Percentiles rank a stretch among this genome's conserved stretches.
These are phyloP conservation scores for Molothrus ater DNA, from an alignment of 2,797 vertebrate genomes.

Conservation along the genomic window DNA sequence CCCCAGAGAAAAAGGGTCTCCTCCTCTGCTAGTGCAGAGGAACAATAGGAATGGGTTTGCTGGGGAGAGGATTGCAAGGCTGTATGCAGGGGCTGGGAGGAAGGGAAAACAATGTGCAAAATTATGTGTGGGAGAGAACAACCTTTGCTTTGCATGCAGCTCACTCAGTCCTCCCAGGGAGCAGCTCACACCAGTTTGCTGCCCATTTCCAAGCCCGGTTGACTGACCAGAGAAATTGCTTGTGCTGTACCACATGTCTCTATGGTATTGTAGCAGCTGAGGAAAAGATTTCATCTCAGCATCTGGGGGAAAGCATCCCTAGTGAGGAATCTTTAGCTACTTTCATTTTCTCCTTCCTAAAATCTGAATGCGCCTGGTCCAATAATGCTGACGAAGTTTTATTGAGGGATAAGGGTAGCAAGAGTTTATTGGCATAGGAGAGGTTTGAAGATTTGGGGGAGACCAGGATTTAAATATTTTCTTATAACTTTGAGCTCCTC, in stretches of 20 bases:
- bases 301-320: background rate
- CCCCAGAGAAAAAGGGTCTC: background rate
- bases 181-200: background rate
- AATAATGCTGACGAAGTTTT: background rate
- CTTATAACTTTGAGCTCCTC: background rate
- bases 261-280: background rate
- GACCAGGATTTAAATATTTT: background rate
- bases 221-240: background rate
- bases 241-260: background rate
- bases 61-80: rapidly evolving
- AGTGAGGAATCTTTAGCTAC: background rate
- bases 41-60: background rate
- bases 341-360: background rate
- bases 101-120: background rate
- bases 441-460: rapidly evolving
- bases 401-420: background rate
- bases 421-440: background rate
- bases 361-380: background rate
- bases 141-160: rapidly evolving
- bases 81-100: background rate
- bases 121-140: background rate
- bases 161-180: background rate
- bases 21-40: background rate
- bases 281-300: background rate
- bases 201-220: rapidly evolving